phyloP scores from a whole-genome alignment of 2,797 vertebrate genomes.

The Aplochiton taeniatus region DNA sequence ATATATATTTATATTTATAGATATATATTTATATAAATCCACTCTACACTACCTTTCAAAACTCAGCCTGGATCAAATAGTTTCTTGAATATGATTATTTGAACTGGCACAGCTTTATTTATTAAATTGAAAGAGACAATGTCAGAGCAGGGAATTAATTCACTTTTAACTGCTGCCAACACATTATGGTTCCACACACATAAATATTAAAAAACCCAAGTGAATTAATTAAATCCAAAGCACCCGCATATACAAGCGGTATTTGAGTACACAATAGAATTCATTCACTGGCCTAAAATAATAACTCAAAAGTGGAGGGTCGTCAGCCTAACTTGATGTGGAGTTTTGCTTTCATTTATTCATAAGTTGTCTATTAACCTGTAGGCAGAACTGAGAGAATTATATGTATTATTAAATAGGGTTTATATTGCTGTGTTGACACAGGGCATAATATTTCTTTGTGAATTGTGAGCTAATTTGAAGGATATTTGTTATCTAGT shows the following conservation, averaged over 20 bases:
- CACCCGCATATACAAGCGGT: conserved; percentile 54
- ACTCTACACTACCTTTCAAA: conserved; percentile 47
- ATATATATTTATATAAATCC: too few species aligned
- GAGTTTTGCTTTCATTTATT: conserved; percentile 65
- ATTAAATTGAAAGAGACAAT: conserved; percentile 72
- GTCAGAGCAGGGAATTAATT: conserved; percentile 62
- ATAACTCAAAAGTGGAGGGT: conserved; percentile 59
- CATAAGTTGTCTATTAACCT: conserved; percentile 62
- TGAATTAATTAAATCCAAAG: conserved; percentile 74
- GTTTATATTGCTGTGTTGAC: conserved; percentile 44
- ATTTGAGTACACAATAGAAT: conserved; percentile 64
- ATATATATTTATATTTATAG: too few species aligned
- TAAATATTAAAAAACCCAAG: conserved; percentile 74
- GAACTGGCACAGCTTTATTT: conserved; percentile 62
- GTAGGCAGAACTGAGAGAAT: conserved; percentile 50
- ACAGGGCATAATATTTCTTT: conserved; percentile 47
- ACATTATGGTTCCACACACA: conserved; percentile 64
- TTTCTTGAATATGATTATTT: conserved; percentile 37
- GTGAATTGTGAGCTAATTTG: conserved; percentile 25
- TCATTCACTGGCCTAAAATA: conserved; percentile 66
- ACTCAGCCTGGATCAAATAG: conserved; percentile 41
- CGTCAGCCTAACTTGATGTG: conserved; percentile 46
- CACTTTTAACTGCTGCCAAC: conserved; percentile 74
- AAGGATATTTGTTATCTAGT: neutral
- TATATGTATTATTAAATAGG: conserved; percentile 57